Evolutionary conservation across 2,113 vertebrate species (phyloP).

Genomic region (Alectura lathami): DNA sequence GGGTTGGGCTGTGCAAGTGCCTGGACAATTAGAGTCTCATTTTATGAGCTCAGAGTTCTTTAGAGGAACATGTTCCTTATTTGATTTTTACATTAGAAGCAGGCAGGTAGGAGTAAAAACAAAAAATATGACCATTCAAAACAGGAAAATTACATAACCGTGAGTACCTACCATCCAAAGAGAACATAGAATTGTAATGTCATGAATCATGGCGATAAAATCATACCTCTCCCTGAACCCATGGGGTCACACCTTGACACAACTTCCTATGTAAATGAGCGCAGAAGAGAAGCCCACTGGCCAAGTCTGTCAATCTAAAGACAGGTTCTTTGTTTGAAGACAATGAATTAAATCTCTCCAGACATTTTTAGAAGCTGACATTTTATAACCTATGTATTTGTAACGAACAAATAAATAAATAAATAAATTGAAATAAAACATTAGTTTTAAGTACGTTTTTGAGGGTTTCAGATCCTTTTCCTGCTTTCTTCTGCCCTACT

Average conservation of each 20-base stretch:
- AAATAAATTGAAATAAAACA: background rate
- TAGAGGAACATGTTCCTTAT: background rate
- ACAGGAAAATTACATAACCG: background rate
- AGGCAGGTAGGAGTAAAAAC: background rate
- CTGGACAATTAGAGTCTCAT: background rate
- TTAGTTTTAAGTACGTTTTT: background rate
- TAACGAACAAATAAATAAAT: background rate
- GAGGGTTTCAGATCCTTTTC: background rate
- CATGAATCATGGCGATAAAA: conserved; percentile 23
- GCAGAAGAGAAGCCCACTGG: background rate
- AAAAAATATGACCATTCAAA: background rate
- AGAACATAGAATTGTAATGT: background rate
- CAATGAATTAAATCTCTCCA: background rate
- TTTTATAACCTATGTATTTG: background rate
- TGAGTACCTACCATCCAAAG: background rate
- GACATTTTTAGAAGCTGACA: background rate
- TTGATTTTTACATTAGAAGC: background rate
- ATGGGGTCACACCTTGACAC: background rate
- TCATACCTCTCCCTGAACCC: conserved; percentile 1
- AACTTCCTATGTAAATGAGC: background rate
- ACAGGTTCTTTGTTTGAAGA: background rate
- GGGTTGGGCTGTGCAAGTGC: background rate
- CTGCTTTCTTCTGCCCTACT: background rate
- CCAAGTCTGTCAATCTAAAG: background rate
- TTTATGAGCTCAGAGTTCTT: conserved; percentile 27